Base-by-base conservation (phyloP, 2,797 vertebrate species). In the Semaprochilodus insignis region DNA sequence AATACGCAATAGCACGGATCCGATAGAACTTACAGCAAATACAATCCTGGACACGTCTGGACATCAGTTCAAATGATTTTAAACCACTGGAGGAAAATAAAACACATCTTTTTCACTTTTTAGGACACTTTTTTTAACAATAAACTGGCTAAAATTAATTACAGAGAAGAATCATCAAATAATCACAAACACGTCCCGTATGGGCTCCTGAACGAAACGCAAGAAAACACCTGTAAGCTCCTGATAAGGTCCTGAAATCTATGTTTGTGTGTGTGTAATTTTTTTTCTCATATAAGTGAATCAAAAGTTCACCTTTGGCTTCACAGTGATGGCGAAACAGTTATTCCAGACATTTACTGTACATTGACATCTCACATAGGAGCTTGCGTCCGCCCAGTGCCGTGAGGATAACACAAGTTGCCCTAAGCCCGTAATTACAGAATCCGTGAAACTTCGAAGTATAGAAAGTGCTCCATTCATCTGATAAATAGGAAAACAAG, bases 261-360 rank as follows among this genome's bases (percentile, higher is more conserved):
- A 62, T 79, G 2, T 55, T 69, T 76, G 34, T 75, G 48, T 36
- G 4, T 17, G 31, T 31, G 31, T 31, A 31, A 1, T 25, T 27
- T 27, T 23, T 77, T 57, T 81, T 62, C 51, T 76, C 44, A 74
- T 74, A 51, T 16, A 75, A 31, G 80, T 84, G 86, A 89, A 85
- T 82, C 81, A 85, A 88, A 83, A 83, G 79, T 89, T 88, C 78
- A 87, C 84, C 89, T 91, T 86, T 88, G 86, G 84, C 89, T 85
- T 93, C 91, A 94, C 93, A 93, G 91, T 93, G 92, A 91, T 84
- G 81, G 80, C 78, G 67, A 74, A 51, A 80, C 88, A 84, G 62
- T 86, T 83, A 88, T 85, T 31, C 77, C 34, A 40, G 59, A 85
- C 36, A 31, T 51, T 48, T 74, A 80, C 48, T 25, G 65, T 84